Percentiles rank a stretch among this genome's conserved stretches.
phyloP scores from a whole-genome alignment of 2,113 vertebrate species.

The Perca fluviatilis region DNA sequence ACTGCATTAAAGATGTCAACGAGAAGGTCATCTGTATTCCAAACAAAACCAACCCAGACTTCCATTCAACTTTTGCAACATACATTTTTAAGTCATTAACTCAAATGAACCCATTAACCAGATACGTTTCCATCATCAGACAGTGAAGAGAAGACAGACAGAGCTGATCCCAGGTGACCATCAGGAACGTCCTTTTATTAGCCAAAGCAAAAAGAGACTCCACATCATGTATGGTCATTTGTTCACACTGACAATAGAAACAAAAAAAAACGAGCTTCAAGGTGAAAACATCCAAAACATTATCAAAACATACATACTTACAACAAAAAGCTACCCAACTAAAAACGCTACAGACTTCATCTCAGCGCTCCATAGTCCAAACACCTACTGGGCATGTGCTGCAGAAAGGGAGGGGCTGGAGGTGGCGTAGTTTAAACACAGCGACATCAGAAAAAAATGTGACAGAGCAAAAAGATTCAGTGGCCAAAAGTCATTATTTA shows the following conservation, averaged over 20 bases:
- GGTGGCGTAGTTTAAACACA: slow-evolving; percentile 53
- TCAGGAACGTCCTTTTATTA: slow-evolving; percentile 93
- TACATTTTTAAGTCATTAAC: not conserved
- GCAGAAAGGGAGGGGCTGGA: not conserved
- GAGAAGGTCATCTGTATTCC: slow-evolving; percentile 5
- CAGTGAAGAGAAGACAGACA: slow-evolving; percentile 65
- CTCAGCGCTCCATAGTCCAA: slow-evolving; percentile 50
- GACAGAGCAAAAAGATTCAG: slow-evolving; percentile 49
- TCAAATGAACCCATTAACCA: slow-evolving; percentile 13
- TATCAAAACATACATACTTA: slow-evolving; percentile 61
- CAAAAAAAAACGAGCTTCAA: slow-evolving; percentile 46
- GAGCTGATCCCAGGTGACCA: slow-evolving; percentile 65
- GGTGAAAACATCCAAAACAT: slow-evolving; percentile 77
- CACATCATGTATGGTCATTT: slow-evolving; percentile 76
- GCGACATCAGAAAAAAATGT: slow-evolving; percentile 61
- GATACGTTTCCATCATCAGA: slow-evolving; percentile 27
- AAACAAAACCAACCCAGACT: slow-evolving; percentile 16
- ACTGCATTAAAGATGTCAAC: not conserved
- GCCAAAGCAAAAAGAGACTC: slow-evolving; percentile 89
- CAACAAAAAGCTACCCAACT: slow-evolving; percentile 73
- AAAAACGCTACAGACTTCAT: slow-evolving; percentile 62
- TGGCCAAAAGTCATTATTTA: slow-evolving; percentile 44
- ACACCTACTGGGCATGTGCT: slow-evolving; percentile 54
- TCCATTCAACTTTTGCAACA: slow-evolving; percentile 29
- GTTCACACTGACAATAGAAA: slow-evolving; percentile 87